Percentiles rank a stretch among this genome's conserved stretches.
phyloP scores from a whole-genome alignment of 2,113 vertebrate species.

The Ibidorhyncha struthersii region DNA sequence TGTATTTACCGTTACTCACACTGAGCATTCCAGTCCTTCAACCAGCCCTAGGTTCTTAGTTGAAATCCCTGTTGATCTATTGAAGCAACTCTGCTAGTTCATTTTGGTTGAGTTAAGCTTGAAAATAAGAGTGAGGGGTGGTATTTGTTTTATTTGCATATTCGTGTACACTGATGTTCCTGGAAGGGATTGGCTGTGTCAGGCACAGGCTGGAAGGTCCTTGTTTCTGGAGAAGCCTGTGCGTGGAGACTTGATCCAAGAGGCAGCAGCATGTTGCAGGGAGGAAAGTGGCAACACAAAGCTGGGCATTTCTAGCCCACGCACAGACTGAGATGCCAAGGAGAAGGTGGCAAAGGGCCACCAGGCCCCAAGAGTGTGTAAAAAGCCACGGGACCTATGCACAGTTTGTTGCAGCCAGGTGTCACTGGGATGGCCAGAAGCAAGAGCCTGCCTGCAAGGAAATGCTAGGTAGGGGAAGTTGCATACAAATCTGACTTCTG shows the following conservation, averaged over 20 bases:
- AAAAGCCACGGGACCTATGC: fast-evolving
- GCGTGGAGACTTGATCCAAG: background rate
- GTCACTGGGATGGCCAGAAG: background rate
- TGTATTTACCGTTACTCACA: background rate
- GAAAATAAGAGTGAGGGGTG: background rate
- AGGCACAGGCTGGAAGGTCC: background rate
- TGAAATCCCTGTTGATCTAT: background rate
- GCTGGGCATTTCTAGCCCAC: background rate
- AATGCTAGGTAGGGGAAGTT: background rate
- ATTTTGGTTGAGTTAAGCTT: background rate
- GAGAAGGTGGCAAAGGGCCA: background rate
- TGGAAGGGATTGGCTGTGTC: background rate
- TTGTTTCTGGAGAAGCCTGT: background rate
- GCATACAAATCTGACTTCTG: background rate
- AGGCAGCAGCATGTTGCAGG: background rate
- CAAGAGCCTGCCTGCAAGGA: background rate
- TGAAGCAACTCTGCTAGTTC: background rate
- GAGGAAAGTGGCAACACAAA: background rate
- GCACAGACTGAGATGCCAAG: background rate
- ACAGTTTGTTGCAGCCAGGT: background rate
- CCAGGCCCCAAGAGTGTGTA: background rate
- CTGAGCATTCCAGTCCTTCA: background rate
- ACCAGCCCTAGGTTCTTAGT: background rate
- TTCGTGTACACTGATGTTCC: background rate
- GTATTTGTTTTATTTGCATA: background rate